phyloP scores from a whole-genome alignment of 2,113 vertebrate species.

The Apteryx mantelli region DNA sequence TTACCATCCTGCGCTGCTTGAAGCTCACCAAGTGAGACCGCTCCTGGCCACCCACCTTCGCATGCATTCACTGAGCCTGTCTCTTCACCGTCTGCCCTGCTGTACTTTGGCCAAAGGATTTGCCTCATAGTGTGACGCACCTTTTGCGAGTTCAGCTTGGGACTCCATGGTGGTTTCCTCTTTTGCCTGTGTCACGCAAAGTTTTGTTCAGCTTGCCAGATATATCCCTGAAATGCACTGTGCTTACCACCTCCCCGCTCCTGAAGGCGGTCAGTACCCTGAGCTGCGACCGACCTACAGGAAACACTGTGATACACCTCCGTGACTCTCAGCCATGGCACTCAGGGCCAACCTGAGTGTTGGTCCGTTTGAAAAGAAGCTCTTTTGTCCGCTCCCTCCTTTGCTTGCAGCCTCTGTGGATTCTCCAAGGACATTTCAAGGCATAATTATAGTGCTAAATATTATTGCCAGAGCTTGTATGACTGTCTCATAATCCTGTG shows the following conservation, averaged over 20 bases:
- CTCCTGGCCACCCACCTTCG: neutral
- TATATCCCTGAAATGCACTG: neutral
- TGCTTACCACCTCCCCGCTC: neutral
- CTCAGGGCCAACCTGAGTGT: neutral
- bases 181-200: neutral
- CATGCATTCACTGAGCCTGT: neutral
- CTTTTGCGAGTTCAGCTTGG: neutral
- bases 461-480: fast-evolving
- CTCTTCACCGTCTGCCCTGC: neutral
- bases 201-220: neutral
- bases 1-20: neutral
- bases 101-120: neutral
- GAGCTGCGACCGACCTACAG: neutral
- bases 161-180: neutral
- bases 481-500: neutral
- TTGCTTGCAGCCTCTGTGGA: neutral
- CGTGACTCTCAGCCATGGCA: too few species aligned
- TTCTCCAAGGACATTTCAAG: neutral
- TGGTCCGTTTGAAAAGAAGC: neutral
- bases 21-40: neutral
- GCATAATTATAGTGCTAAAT: neutral
- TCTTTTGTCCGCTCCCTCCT: neutral
- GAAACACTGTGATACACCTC: too few species aligned
- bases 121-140: neutral
- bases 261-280: neutral